Conservation (phyloP, 2,797 vertebrate genomes). For the Rhinogobio ventralis region DNA sequence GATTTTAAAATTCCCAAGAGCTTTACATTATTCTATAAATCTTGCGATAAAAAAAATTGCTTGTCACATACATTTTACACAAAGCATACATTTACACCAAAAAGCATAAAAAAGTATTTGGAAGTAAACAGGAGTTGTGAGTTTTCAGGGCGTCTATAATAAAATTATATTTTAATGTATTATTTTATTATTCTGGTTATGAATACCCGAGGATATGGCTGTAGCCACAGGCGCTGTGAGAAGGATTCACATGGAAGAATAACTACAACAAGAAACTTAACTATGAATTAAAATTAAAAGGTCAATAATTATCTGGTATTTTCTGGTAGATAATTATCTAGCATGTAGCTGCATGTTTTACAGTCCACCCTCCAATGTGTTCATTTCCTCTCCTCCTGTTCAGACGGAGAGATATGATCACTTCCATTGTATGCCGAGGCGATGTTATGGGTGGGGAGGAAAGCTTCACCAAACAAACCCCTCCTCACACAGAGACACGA, state of each 20-base stretch:
- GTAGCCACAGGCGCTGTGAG: neutral
- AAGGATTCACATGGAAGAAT: neutral
- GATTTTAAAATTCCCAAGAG: neutral
- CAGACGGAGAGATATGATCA: constrained; percentile 57
- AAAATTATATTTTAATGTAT: constrained; percentile 20
- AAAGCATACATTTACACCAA: neutral
- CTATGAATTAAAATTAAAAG: constrained; percentile 30
- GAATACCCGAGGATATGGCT: constrained; percentile 19
- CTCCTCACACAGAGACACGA: constrained; percentile 24
- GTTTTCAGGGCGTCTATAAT: constrained; percentile 22
- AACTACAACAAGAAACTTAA: constrained; percentile 2
- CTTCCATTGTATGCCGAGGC: constrained; percentile 36
- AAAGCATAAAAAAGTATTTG: constrained; percentile 26
- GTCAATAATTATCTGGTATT: constrained; percentile 20
- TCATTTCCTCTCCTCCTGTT: constrained; percentile 58
- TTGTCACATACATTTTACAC: neutral
- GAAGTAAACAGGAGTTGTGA: constrained; percentile 61
- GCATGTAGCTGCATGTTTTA: constrained; percentile 25
- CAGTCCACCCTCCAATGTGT: constrained; percentile 51
- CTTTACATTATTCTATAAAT: neutral
- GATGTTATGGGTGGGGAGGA: constrained; percentile 53
- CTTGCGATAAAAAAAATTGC: neutral
- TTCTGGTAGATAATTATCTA: neutral
- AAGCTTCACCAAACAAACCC: constrained; percentile 44
- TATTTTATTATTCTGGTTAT: neutral